phyloP scores from a whole-genome alignment of 2,797 vertebrate genomes.

The Aulostomus chinensis region DNA sequence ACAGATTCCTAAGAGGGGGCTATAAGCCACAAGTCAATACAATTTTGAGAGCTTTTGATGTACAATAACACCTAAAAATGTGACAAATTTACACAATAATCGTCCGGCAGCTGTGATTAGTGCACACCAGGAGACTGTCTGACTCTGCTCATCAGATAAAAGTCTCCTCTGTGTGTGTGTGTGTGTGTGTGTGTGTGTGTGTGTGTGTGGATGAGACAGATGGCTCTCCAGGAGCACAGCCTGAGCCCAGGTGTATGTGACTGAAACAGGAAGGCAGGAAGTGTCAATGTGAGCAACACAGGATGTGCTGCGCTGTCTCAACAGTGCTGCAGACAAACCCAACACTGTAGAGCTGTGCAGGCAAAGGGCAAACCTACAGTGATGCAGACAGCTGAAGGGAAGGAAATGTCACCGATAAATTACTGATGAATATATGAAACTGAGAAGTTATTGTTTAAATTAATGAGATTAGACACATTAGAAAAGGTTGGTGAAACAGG shows the following conservation, averaged over 20 bases:
- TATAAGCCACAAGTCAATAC: no score
- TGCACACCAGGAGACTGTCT: no score
- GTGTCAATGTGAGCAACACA: constrained; percentile 65
- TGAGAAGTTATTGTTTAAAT: no score
- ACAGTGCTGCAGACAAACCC: constrained; percentile 20
- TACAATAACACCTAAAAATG: no score
- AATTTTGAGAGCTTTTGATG: no score
- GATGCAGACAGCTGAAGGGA: background rate
- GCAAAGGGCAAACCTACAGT: constrained; percentile 7
- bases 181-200: background rate
- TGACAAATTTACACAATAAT: no score
- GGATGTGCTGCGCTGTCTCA: constrained; percentile 57
- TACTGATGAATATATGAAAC: no score
- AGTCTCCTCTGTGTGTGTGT: background rate
- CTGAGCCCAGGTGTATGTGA: constrained; percentile 67
- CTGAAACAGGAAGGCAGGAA: constrained; percentile 75
- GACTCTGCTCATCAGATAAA: constrained; percentile 5
- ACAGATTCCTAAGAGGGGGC: no score
- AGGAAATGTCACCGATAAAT: no score
- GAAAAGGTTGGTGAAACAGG: no score
- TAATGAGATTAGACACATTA: no score
- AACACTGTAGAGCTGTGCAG: constrained; percentile 12
- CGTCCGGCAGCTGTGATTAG: no score
- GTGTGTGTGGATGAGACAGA: constrained; percentile 43
- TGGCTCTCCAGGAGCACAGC: constrained; percentile 56